Percentiles rank a stretch among this genome's conserved stretches.
phyloP scores from a whole-genome alignment of 2,888 invertebrate species.

The Eudemis profundana region DNA sequence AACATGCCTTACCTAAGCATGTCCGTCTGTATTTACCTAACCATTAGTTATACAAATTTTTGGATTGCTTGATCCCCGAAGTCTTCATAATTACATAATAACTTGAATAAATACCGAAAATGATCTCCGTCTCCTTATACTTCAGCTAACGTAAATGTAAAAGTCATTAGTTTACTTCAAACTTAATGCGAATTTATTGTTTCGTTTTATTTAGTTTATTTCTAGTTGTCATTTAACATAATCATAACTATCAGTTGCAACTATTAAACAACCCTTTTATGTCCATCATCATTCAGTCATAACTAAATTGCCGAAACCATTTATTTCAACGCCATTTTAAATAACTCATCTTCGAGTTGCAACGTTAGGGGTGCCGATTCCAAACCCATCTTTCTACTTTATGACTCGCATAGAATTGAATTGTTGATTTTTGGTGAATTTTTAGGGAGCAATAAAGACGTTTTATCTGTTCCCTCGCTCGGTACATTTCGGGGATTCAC shows the following conservation, averaged over 20 bases:
- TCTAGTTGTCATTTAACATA: neutral
- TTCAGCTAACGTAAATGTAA: too few species aligned
- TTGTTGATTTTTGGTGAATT: conserved; percentile 77
- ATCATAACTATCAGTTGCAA: neutral
- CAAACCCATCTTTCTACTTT: conserved; percentile 72
- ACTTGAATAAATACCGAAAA: too few species aligned
- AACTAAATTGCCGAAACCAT: neutral
- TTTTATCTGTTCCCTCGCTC: conserved; percentile 60
- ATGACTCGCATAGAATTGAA: conserved; percentile 72
- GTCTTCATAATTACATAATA: too few species aligned
- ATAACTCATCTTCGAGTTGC: conserved; percentile 25
- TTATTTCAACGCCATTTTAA: neutral
- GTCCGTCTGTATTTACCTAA: too few species aligned
- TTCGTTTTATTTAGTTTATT: neutral
- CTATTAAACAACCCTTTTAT: neutral
- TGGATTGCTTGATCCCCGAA: too few species aligned
- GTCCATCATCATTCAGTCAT: neutral
- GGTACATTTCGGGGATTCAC: conserved; percentile 49
- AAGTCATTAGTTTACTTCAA: too few species aligned
- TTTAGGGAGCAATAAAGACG: conserved; percentile 70
- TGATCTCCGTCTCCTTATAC: too few species aligned
- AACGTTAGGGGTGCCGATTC: conserved; percentile 53
- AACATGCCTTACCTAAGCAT: too few species aligned
- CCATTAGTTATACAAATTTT: too few species aligned
- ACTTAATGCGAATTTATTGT: neutral